A percentile compares a stretch with the other conserved stretches of the same genome.
phyloP scores from a whole-genome alignment of 1,140 invertebrate species.

The Holotrichia oblita region DNA sequence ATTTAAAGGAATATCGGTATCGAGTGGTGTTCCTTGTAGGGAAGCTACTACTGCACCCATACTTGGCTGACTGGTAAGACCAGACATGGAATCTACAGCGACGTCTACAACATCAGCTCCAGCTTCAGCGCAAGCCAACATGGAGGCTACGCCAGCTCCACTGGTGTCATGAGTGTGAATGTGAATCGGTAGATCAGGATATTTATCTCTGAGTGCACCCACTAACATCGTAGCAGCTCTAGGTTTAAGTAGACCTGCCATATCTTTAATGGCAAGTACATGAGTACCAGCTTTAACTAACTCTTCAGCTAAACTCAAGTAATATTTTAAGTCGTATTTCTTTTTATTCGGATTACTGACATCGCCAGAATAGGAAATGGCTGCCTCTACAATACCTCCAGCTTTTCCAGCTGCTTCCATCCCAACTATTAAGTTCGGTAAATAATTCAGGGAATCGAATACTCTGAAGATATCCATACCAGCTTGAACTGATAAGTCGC shows the following conservation, averaged over 20 bases:
- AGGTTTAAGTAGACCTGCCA: slow-evolving; percentile 98
- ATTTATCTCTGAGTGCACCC: slow-evolving; percentile 86
- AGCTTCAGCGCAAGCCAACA: slow-evolving; percentile 93
- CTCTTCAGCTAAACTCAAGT: slow-evolving; percentile 90
- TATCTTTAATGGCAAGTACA: slow-evolving; percentile 97
- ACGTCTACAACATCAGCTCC: slow-evolving; percentile 98
- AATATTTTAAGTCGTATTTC: slow-evolving; percentile 98
- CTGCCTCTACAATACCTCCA: slow-evolving; percentile 96
- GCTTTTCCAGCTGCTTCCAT: slow-evolving; percentile 99
- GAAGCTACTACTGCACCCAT: slow-evolving; percentile 98
- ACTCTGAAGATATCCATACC: slow-evolving; percentile 99
- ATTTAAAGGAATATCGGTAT: slow-evolving; percentile 78
- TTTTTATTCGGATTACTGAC: slow-evolving; percentile 89
- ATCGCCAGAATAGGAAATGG: slow-evolving; percentile 98
- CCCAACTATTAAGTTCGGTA: slow-evolving; percentile 96
- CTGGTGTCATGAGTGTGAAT: slow-evolving; percentile 99
- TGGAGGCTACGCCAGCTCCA: slow-evolving; percentile 93
- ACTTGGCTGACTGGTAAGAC: slow-evolving; percentile 96
- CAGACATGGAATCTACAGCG: slow-evolving; percentile 99
- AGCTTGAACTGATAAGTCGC: slow-evolving; percentile 88
- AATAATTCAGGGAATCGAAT: slow-evolving; percentile 98
- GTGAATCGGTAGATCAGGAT: slow-evolving; percentile 96
- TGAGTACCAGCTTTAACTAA: slow-evolving; percentile 97
- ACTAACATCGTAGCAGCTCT: slow-evolving; percentile 90
- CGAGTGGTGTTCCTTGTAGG: slow-evolving; percentile 68